A percentile compares a stretch with the other conserved stretches of the same genome.
Conservation (phyloP, 2,888 invertebrate species). For the Cenopis cana region DNA sequence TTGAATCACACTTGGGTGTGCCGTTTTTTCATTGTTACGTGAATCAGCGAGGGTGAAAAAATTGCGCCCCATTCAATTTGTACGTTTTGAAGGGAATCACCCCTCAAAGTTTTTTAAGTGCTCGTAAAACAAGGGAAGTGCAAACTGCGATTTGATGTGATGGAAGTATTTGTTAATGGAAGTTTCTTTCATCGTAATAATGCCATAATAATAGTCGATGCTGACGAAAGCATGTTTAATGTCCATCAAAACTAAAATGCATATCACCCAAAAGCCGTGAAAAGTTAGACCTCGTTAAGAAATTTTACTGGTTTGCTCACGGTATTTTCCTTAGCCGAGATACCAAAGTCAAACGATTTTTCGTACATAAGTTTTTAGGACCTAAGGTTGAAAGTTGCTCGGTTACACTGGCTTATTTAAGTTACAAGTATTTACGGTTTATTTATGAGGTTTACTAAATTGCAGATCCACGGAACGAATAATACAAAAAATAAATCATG, state of each 20-base stretch:
- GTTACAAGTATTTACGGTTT: no score
- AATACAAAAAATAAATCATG: neutral
- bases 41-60: conserved; percentile 36
- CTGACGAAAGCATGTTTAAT: neutral
- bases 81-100: conserved; percentile 25
- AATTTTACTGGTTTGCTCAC: no score
- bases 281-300: neutral
- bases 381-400: no score
- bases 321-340: no score
- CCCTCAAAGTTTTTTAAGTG: conserved; percentile 39
- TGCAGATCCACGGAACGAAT: neutral
- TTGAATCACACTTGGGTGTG: conserved; percentile 29
- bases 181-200: conserved; percentile 25
- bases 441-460: no score
- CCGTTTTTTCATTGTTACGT: conserved; percentile 19
- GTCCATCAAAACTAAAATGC: neutral
- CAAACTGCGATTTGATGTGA: conserved; percentile 37
- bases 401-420: no score
- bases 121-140: conserved; percentile 40
- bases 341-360: no score
- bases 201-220: neutral
- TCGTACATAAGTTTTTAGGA: no score
- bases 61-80: conserved; percentile 41
- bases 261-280: neutral
- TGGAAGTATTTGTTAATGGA: conserved; percentile 16